Evolutionary conservation across 2,797 vertebrate genomes (phyloP).

Genomic region (Austrolebias charrua): DNA sequence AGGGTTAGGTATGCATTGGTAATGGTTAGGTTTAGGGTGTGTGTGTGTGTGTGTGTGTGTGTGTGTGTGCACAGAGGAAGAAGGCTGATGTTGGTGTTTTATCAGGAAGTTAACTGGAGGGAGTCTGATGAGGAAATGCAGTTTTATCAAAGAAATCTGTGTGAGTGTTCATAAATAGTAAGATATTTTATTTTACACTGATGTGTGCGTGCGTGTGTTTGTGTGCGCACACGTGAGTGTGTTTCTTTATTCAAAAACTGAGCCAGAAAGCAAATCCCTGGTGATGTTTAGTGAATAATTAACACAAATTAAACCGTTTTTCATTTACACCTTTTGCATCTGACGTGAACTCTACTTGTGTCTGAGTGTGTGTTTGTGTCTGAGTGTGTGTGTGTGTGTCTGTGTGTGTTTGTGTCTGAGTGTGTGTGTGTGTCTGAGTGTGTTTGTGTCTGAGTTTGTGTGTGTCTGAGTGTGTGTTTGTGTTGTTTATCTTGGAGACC

Average conservation of each 20-base stretch:
- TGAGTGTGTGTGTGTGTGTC: no score
- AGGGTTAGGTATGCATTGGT: no score
- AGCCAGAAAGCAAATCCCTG: conserved; percentile 7
- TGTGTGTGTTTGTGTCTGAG: no score
- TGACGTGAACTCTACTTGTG: conserved; percentile 10
- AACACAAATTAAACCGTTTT: conserved; percentile 32
- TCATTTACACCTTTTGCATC: conserved; percentile 6
- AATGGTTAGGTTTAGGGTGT: no score
- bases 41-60: conserved; percentile 17
- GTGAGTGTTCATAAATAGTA: conserved; percentile 12
- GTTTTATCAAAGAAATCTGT: conserved; percentile 40
- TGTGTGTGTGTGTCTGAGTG: no score
- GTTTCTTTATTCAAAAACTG: background rate
- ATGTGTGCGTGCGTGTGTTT: conserved; percentile 6
- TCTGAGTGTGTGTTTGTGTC: no score
- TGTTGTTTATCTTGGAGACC: background rate
- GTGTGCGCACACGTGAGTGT: background rate
- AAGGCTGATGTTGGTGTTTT: conserved; percentile 25
- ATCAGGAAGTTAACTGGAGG: conserved; percentile 7
- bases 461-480: background rate
- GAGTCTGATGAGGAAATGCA: conserved; percentile 41
- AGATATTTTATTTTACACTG: conserved; percentile 6
- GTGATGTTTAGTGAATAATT: conserved; percentile 13
- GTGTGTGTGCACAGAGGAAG: conserved; percentile 1
- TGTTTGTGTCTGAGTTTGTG: no score